These are phyloP conservation scores for Argentina silus DNA, from an alignment of 2,797 vertebrate genomes.

Conservation along the genomic window DNA sequence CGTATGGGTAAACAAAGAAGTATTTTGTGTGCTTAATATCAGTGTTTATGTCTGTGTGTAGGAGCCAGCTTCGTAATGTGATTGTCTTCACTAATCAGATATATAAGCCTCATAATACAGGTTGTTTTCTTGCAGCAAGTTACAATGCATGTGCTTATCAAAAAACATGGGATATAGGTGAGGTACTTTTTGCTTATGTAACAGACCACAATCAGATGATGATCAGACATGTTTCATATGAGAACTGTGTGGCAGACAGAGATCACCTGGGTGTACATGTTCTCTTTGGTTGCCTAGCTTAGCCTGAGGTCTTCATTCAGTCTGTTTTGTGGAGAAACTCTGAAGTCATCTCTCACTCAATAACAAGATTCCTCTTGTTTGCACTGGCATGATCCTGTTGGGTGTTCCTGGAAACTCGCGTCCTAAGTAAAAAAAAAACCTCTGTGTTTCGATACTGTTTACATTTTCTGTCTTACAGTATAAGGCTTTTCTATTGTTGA, in stretches of 20 bases:
- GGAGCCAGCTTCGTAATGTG: neutral
- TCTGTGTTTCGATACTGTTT: neutral
- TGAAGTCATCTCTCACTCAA: neutral
- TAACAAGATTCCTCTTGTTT: neutral
- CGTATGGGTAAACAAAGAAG: neutral
- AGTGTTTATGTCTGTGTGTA: neutral
- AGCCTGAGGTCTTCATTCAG: neutral
- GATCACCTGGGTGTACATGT: neutral
- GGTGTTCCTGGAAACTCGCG: neutral
- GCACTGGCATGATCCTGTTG: neutral
- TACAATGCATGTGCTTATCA: neutral
- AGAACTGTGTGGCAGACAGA: neutral
- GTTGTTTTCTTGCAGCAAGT: neutral
- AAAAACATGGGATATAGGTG: neutral
- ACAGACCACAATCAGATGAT: neutral
- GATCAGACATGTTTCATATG: neutral
- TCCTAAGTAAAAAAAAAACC: neutral
- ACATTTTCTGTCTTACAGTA: neutral
- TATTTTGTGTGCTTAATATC: neutral
- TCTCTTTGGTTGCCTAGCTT: conserved; percentile 1
- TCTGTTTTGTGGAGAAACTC: neutral
- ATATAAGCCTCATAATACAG: neutral
- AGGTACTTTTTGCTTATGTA: neutral
- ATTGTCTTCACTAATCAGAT: neutral
- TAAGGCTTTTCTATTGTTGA: neutral